phyloP scores from a whole-genome alignment of 2,888 invertebrate genomes.

The Noctua fimbriata region DNA sequence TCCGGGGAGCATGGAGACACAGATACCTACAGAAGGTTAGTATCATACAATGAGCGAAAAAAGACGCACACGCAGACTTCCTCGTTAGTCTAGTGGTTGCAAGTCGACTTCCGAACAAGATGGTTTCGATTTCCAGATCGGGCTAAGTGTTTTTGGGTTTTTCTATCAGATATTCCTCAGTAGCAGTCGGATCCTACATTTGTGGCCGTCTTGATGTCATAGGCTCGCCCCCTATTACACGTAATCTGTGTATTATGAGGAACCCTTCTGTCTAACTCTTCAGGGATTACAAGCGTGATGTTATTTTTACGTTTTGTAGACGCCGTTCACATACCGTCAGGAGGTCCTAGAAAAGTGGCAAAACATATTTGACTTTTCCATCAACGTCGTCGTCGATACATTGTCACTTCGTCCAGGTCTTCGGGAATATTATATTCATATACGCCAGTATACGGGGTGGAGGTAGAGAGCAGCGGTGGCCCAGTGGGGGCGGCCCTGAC shows the following conservation, averaged over 20 bases:
- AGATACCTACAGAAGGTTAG: slow-evolving; percentile 18
- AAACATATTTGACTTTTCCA: not conserved
- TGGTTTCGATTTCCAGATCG: not conserved
- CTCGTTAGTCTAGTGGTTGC: not conserved
- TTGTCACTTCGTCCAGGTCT: not conserved
- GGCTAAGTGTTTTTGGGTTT: not conserved
- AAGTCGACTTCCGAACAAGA: not conserved
- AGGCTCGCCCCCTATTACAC: not conserved
- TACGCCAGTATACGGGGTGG: not conserved
- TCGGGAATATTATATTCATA: not conserved
- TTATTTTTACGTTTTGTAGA: not conserved
- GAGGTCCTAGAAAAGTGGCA: not conserved
- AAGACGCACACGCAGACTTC: not conserved
- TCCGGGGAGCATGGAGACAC: slow-evolving; percentile 51
- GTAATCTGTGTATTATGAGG: not conserved
- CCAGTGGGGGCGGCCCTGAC: too few relatives aligned
- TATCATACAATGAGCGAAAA: not conserved
- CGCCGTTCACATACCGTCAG: not conserved
- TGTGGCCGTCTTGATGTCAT: not conserved
- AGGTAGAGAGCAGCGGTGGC: too few relatives aligned
- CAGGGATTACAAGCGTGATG: not conserved
- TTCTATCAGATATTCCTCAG: not conserved
- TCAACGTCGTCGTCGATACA: not conserved
- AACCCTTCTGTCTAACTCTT: not conserved
- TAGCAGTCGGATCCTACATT: not conserved